Evolutionary conservation across 2,113 vertebrate species (phyloP).

Genomic region (Pseudorasbora parva): DNA sequence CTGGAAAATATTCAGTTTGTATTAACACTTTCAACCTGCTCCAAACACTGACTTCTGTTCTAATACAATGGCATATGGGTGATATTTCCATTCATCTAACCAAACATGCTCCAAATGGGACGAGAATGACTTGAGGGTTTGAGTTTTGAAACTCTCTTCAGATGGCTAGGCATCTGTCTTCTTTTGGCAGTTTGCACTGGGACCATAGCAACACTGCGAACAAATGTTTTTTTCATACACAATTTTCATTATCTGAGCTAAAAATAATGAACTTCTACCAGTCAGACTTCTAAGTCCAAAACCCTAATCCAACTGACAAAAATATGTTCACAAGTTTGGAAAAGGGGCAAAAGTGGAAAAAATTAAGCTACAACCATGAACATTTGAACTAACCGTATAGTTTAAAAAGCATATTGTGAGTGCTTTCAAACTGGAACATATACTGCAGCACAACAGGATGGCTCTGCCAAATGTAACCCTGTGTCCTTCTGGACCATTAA

Average conservation of each 20-base stretch:
- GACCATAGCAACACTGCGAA: not conserved
- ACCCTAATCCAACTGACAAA: not conserved
- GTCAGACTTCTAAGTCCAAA: not conserved
- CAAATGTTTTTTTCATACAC: not conserved
- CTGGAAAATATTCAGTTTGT: not conserved
- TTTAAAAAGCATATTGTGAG: not conserved
- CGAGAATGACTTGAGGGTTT: conserved; percentile 33
- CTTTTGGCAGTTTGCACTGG: not conserved
- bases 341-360: not conserved
- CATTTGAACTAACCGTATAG: not conserved
- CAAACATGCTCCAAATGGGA: conserved; percentile 18
- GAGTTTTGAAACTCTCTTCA: conserved; percentile 21
- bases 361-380: not conserved
- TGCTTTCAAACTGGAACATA: not conserved
- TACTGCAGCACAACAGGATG: not conserved
- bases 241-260: not conserved
- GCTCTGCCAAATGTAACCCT: conserved; percentile 4
- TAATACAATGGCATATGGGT: conserved; percentile 39
- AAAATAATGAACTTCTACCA: not conserved
- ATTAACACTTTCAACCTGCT: not conserved
- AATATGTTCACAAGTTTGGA: not conserved
- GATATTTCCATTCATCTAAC: conserved; percentile 5
- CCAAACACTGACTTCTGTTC: not conserved
- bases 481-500: not conserved
- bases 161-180: conserved; percentile 48